A percentile compares a stretch with the other conserved stretches of the same genome.
Conservation (phyloP, 1,140 invertebrate species). For the Drosophila sturtevanti region DNA sequence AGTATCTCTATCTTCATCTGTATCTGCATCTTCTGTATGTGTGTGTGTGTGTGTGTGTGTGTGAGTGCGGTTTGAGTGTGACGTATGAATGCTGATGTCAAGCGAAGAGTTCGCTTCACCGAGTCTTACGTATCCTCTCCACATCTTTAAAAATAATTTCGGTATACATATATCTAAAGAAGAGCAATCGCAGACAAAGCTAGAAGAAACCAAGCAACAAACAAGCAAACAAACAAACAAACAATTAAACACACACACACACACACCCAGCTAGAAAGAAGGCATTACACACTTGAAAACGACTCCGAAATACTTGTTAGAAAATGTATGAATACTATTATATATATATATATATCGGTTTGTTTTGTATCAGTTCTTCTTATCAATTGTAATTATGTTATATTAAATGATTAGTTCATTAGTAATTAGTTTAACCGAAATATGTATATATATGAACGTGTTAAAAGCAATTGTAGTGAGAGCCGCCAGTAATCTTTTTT, state of each 20-base stretch:
- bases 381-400: no score
- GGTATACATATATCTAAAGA: constrained; percentile 27
- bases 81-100: constrained; percentile 77
- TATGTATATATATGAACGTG: no score
- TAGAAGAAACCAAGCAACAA: constrained; percentile 18
- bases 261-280: no score
- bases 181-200: constrained; percentile 18
- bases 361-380: no score
- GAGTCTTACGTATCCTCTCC: constrained; percentile 1
- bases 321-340: no score
- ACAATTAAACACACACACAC: background rate
- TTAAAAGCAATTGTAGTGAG: no score
- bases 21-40: constrained; percentile 6
- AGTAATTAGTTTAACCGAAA: no score
- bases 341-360: background rate
- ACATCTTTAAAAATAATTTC: constrained; percentile 66
- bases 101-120: constrained; percentile 19
- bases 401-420: no score
- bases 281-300: background rate
- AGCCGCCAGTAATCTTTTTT: no score
- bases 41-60: background rate
- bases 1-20: background rate
- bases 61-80: constrained; percentile 31
- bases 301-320: background rate
- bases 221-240: constrained; percentile 7